These are phyloP conservation scores for Pocillopora meandrina DNA, from an alignment of 92 coral and sea anemone genomes.

Conservation along the genomic window DNA sequence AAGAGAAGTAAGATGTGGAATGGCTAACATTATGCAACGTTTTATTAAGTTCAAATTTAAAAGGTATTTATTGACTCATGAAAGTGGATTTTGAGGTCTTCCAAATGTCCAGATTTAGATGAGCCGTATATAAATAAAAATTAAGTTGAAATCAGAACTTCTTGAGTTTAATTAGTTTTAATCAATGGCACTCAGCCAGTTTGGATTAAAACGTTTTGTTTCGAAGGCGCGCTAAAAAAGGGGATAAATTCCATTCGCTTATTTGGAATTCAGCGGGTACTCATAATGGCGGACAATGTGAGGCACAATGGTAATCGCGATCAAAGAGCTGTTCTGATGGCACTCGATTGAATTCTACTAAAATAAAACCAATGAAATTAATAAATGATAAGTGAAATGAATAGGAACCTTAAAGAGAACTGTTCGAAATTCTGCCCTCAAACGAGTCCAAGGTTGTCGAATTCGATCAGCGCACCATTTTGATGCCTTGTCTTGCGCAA, in stretches of 20 bases:
- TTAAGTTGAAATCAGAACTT: too few relatives aligned
- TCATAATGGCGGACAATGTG: background rate
- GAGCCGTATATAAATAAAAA: too few relatives aligned
- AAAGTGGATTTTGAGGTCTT: too few relatives aligned
- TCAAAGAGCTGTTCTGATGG: background rate
- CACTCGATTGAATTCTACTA: background rate
- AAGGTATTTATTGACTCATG: too few relatives aligned
- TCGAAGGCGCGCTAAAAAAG: conserved; percentile 25
- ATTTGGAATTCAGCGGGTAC: background rate
- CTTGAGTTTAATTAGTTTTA: too few relatives aligned
- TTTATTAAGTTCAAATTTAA: too few relatives aligned
- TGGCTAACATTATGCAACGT: too few relatives aligned
- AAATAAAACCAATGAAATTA: background rate
- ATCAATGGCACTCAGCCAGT: too few relatives aligned
- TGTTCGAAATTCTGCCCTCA: background rate
- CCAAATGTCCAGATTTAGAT: too few relatives aligned
- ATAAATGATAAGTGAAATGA: background rate
- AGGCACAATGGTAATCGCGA: background rate
- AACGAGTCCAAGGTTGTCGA: background rate
- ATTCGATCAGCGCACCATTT: conserved; percentile 11
- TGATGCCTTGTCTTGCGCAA: background rate
- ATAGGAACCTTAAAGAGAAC: background rate
- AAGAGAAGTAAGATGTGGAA: too few relatives aligned
- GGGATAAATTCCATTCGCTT: conserved; percentile 13
- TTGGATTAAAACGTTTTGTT: too few relatives aligned